These are phyloP conservation scores for Atlantisia rogersi DNA, from an alignment of 2,113 vertebrate species.

Conservation along the genomic window DNA sequence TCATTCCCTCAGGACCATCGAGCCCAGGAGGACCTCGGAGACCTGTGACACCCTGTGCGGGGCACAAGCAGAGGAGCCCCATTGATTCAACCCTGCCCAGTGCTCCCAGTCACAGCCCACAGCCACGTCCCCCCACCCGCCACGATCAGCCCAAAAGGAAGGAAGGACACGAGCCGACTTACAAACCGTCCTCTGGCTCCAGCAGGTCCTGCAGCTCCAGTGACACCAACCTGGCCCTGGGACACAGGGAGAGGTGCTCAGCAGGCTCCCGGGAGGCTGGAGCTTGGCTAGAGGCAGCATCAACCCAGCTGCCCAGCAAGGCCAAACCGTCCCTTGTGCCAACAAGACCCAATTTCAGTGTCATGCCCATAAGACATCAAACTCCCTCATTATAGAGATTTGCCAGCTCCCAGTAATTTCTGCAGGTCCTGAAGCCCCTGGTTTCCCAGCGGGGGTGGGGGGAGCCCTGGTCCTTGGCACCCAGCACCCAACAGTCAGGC, in stretches of 20 bases:
- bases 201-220: slow-evolving; percentile 74
- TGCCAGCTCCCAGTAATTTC: background rate
- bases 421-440: background rate
- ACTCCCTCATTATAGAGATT: background rate
- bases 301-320: background rate
- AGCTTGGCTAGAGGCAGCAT: background rate
- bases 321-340: background rate
- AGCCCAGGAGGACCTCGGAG: slow-evolving; percentile 71
- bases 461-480: background rate
- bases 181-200: slow-evolving; percentile 80
- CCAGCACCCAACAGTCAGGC: background rate
- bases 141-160: rapidly evolving
- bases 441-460: rapidly evolving
- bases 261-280: background rate
- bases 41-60: slow-evolving; percentile 62
- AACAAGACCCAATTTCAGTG: background rate
- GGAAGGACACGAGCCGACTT: background rate
- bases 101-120: background rate
- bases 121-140: rapidly evolving
- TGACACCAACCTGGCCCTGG: slow-evolving; percentile 82
- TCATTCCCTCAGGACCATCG: slow-evolving; percentile 77
- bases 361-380: rapidly evolving
- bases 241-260: background rate
- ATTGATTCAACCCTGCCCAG: background rate
- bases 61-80: background rate